Evolutionary conservation across 2,113 vertebrate species (phyloP).

Genomic region (Ibidorhyncha struthersii): DNA sequence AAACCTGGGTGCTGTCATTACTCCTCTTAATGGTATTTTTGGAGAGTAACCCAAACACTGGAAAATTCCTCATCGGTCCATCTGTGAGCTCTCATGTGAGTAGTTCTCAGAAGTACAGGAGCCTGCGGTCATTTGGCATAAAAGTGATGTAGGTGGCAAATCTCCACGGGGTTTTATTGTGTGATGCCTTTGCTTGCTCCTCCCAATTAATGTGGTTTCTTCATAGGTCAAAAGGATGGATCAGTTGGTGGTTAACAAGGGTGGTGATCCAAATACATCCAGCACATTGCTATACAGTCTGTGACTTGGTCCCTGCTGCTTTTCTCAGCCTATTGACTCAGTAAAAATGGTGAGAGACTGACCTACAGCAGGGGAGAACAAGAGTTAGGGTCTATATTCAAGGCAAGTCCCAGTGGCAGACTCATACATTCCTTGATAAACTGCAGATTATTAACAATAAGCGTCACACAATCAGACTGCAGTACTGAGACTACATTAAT

Average conservation of each 20-base stretch:
- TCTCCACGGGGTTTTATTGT: background rate
- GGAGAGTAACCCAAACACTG: background rate
- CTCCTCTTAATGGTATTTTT: background rate
- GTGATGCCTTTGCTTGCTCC: background rate
- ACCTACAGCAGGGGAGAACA: background rate
- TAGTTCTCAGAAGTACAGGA: background rate
- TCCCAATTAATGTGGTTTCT: background rate
- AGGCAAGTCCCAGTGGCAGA: background rate
- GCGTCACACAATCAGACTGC: background rate
- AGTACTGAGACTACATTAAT: background rate
- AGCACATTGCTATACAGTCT: background rate
- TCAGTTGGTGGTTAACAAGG: background rate
- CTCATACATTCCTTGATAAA: background rate
- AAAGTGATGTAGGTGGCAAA: background rate
- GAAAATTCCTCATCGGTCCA: conserved; percentile 6
- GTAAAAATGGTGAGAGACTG: background rate
- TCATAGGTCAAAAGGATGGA: background rate
- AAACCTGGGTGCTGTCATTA: background rate
- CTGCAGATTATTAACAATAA: background rate
- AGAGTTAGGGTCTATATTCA: background rate
- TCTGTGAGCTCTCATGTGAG: background rate
- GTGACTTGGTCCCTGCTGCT: background rate
- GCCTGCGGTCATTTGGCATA: background rate
- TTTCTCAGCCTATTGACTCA: background rate
- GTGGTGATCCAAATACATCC: background rate